Conservation (phyloP, 2,113 vertebrate genomes). For the Protobothrops mucrosquamatus region DNA sequence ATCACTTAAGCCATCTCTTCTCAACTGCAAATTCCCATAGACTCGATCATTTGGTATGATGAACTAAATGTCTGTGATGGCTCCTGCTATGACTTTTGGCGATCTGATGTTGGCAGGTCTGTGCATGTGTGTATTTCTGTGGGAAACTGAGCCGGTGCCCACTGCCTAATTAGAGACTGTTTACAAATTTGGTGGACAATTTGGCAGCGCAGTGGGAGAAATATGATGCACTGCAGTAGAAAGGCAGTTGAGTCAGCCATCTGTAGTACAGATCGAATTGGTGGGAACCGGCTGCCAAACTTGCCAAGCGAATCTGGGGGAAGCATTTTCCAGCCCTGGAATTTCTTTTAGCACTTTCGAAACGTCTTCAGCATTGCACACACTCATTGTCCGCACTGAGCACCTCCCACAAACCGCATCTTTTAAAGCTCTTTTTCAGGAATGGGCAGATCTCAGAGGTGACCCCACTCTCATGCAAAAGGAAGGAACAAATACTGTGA, state of each 20-base stretch:
- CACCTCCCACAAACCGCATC: background rate
- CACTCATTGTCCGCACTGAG: background rate
- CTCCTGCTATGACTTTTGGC: constrained; percentile 27
- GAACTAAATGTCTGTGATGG: background rate
- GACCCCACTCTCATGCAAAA: background rate
- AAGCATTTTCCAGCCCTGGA: background rate
- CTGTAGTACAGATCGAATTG: constrained; percentile 25
- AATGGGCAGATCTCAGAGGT: background rate
- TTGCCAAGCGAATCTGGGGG: constrained; percentile 5
- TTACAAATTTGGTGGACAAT: constrained; percentile 37
- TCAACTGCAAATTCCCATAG: background rate
- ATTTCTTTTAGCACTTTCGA: background rate
- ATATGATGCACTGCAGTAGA: constrained; percentile 27
- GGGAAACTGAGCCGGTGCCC: constrained; percentile 34
- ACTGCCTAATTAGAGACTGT: constrained; percentile 34
- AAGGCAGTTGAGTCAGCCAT: constrained; percentile 33
- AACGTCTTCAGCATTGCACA: background rate
- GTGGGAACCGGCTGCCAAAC: constrained; percentile 25
- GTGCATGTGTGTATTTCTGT: constrained; percentile 31
- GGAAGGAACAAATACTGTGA: background rate
- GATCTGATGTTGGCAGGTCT: constrained; percentile 20
- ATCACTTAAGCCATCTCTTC: constrained; percentile 4
- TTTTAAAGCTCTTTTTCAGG: background rate
- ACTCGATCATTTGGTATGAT: constrained; percentile 13
- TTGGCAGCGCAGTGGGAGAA: constrained; percentile 26